Base-by-base conservation (phyloP, 1,140 invertebrate genomes). In the Cydia pomonella region DNA sequence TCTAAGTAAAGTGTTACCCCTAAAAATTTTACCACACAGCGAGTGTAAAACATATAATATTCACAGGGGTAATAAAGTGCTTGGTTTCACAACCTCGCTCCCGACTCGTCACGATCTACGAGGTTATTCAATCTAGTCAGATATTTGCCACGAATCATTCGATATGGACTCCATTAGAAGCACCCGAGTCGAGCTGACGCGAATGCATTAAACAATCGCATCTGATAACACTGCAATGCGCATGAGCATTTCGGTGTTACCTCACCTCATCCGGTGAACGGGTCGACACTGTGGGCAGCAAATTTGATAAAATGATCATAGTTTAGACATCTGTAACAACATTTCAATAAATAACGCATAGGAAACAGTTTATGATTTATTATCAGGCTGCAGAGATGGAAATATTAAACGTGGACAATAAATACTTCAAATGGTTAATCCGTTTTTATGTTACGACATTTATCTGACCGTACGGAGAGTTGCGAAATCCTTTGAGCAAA, bases 111-210 rank as follows among this genome's bases (percentile, higher is more conserved):
- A 82, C 79, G 85, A 86, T 80, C 78, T 76, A 72, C 77, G 33
- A 66, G 78, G 79, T 82, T 81, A 77, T 75, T 80, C 75, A 80
- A 78, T 77, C 71, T 79, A 76, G 76, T 80, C 77, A 72, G 80
- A 82, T 83, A 78, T 83, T 69, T 69, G 29, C 64, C 64, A 69
- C 29, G 64, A 69, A 69, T 69, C 64, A 33, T 41, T 69, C n/a
- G 1, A 69, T 69, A 33, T 69, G 29, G 29, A 33, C 29, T 13
- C 5, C 64, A 69, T 69, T 33, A 33, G 64, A 18, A 16, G 29
- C 18, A 18, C 33, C n/a, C 27, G 64, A 69, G 27, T 69, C 33
- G 2, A 38, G 1, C 44, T 10, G n/a, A 72, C 18, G n/a, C 71
- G 41, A 21, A 72, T 72, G 71, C 71, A 47, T 72, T 12, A 72